phyloP scores from a whole-genome alignment of 92 coral and sea anemone species.

The Phymanthus crucifer region DNA sequence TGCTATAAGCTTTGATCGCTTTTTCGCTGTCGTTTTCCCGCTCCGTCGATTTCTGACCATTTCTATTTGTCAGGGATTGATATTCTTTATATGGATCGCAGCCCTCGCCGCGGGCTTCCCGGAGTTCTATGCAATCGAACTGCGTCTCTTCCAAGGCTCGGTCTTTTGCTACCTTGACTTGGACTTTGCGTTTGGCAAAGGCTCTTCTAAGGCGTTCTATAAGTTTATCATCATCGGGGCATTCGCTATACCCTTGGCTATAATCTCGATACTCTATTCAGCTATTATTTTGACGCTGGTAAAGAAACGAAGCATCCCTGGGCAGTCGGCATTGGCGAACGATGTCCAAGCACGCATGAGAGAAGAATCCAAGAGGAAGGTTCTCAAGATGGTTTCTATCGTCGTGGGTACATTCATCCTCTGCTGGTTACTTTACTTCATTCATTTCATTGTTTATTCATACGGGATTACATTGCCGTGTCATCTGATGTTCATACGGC shows the following conservation, averaged over 20 bases:
- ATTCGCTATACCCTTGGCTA: conserved; percentile 63
- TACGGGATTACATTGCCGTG: conserved; percentile 61
- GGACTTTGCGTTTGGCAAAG: conserved; percentile 60
- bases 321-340: conserved; percentile 11
- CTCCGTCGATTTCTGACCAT: conserved; percentile 56
- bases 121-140: conserved; percentile 53
- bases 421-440: conserved; percentile 75
- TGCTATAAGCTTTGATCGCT: conserved; percentile 66
- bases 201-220: conserved; percentile 65
- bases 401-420: conserved; percentile 66
- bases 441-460: conserved; percentile 56
- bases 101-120: conserved; percentile 58
- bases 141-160: conserved; percentile 21
- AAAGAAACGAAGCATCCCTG: conserved; percentile 51
- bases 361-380: conserved; percentile 43
- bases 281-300: conserved; percentile 50
- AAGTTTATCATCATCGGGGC: conserved; percentile 47
- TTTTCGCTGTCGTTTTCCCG: conserved; percentile 69
- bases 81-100: conserved; percentile 53
- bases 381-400: conserved; percentile 58
- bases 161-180: conserved; percentile 49
- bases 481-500: conserved; percentile 46
- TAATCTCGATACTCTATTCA: conserved; percentile 58
- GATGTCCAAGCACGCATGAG: conserved; percentile 19
- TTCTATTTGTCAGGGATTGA: conserved; percentile 33